Conservation (phyloP, 1,140 invertebrate species). For the Ladona fulva region DNA sequence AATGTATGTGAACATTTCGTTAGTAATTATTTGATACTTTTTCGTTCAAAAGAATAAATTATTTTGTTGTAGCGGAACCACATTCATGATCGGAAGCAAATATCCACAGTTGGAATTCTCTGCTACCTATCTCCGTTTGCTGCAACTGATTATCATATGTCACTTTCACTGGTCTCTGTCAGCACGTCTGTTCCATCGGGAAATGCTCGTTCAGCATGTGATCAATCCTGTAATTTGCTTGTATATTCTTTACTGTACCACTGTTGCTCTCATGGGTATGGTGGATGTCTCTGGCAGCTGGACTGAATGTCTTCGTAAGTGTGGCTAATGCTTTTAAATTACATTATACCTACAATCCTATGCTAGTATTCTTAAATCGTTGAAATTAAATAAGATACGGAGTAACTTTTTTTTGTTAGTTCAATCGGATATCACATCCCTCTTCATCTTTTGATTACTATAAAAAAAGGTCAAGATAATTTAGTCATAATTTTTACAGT, state of each 20-base stretch:
- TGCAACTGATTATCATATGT: conserved; percentile 43
- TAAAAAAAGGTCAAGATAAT: too few species aligned
- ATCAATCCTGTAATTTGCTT: conserved; percentile 34
- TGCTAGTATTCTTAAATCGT: too few species aligned
- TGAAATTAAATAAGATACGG: too few species aligned
- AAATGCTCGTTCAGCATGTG: conserved; percentile 38
- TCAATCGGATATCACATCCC: too few species aligned
- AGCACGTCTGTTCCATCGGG: conserved; percentile 38
- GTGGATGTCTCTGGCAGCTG: conserved; percentile 38
- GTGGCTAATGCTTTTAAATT: neutral
- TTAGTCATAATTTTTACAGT: too few species aligned
- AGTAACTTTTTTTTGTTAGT: too few species aligned
- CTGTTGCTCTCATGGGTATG: conserved; percentile 41
- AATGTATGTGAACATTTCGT: too few species aligned
- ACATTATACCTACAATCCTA: too few species aligned
- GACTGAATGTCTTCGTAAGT: conserved; percentile 44
- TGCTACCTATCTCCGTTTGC: conserved; percentile 40
- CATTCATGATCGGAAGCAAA: conserved; percentile 38
- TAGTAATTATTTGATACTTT: too few species aligned
- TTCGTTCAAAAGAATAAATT: neutral
- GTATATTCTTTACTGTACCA: conserved; percentile 40
- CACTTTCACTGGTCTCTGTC: conserved; percentile 45
- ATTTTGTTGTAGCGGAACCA: conserved; percentile 36
- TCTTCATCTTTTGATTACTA: too few species aligned
- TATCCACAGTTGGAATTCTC: conserved; percentile 42